Percentiles rank a stretch among this genome's conserved stretches.
phyloP scores from a whole-genome alignment of 2,888 invertebrate genomes.

The Hemicrepidius hirtus region DNA sequence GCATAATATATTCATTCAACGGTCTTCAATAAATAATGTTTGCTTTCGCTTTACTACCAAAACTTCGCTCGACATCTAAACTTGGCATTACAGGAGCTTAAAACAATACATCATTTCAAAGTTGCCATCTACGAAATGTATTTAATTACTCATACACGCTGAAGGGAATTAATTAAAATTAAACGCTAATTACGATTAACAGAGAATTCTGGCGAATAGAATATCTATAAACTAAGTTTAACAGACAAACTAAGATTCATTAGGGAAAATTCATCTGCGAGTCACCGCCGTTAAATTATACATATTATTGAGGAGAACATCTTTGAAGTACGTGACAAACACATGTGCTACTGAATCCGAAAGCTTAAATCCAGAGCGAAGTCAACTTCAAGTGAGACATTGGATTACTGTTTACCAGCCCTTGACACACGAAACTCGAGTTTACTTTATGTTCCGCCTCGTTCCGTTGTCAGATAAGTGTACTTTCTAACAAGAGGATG shows the following conservation, averaged over 20 bases:
- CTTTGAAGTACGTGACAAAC: slow-evolving; percentile 59
- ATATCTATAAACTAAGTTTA: slow-evolving; percentile 30
- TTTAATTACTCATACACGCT: slow-evolving; percentile 29
- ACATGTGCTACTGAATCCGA: slow-evolving; percentile 54
- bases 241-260: slow-evolving; percentile 43
- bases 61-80: not conserved
- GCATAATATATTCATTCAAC: not conserved
- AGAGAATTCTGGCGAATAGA: slow-evolving; percentile 30
- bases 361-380: slow-evolving; percentile 45
- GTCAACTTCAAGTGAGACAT: slow-evolving; percentile 52
- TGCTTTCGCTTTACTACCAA: not conserved
- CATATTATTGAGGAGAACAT: slow-evolving; percentile 42
- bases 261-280: slow-evolving; percentile 40
- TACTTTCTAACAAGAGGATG: slow-evolving; percentile 28
- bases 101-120: slow-evolving; percentile 20
- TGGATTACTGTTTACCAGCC: slow-evolving; percentile 59
- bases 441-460: slow-evolving; percentile 45
- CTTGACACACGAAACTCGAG: slow-evolving; percentile 55
- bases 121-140: slow-evolving; percentile 21
- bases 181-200: slow-evolving; percentile 42
- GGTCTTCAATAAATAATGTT: not conserved
- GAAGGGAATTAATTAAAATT: slow-evolving; percentile 37
- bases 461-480: slow-evolving; percentile 41
- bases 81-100: slow-evolving; percentile 3
- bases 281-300: slow-evolving; percentile 44